Evolutionary conservation across 2,797 vertebrate species (phyloP).

Genomic region (Poecile montanus): DNA sequence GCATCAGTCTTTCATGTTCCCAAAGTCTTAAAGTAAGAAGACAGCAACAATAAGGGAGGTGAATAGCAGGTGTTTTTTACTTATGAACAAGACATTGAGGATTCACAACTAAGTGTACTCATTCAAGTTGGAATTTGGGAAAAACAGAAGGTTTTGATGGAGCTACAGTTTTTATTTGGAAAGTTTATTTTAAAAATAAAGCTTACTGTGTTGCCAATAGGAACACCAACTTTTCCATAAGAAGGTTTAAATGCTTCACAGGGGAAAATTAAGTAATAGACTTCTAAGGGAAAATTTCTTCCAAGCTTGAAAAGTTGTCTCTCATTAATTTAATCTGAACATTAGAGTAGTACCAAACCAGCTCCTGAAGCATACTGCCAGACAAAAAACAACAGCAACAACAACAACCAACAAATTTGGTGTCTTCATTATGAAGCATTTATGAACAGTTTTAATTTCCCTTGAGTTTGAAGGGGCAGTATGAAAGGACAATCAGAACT

Average conservation of each 20-base stretch:
- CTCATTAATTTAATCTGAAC: background rate
- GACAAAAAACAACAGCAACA: background rate
- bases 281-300: background rate
- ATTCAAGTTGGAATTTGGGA: background rate
- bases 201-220: background rate
- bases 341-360: background rate
- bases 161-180: background rate
- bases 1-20: background rate
- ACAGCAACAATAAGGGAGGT: background rate
- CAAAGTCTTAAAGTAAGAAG: background rate
- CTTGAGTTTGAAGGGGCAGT: background rate
- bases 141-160: background rate
- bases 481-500: background rate
- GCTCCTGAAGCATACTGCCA: background rate
- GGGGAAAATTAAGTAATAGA: background rate
- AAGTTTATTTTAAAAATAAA: background rate
- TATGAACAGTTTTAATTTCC: background rate
- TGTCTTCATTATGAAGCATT: background rate
- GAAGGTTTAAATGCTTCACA: background rate
- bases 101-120: background rate
- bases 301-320: background rate
- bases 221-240: background rate
- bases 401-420: no score
- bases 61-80: background rate
- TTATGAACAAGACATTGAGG: background rate